Conservation (phyloP, 2,888 invertebrate species). For the Athalia cordata region DNA sequence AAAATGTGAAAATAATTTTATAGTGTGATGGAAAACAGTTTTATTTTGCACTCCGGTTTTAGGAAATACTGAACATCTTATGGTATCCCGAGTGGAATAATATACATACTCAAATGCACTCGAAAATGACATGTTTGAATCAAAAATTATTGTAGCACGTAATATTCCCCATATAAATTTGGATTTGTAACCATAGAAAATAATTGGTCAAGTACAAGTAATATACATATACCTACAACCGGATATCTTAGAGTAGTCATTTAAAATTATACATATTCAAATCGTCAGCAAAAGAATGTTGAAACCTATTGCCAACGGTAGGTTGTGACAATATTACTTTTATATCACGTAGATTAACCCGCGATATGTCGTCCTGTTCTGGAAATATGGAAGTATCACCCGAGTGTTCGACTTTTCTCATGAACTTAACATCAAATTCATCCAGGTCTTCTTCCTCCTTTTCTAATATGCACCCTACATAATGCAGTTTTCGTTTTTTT, state of each 20-base stretch:
- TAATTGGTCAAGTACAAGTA: too few relatives aligned
- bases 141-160: too few relatives aligned
- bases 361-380: slow-evolving; percentile 26
- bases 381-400: slow-evolving; percentile 23
- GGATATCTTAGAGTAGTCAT: not conserved
- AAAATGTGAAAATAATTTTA: too few relatives aligned
- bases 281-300: slow-evolving; percentile 21
- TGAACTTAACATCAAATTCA: slow-evolving; percentile 16
- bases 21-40: too few relatives aligned
- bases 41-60: too few relatives aligned
- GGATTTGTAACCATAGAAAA: too few relatives aligned
- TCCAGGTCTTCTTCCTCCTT: slow-evolving; percentile 25
- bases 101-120: too few relatives aligned
- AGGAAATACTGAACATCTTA: too few relatives aligned
- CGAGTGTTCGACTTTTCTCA: slow-evolving; percentile 7
- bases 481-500: slow-evolving; percentile 31
- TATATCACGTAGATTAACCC: slow-evolving; percentile 14
- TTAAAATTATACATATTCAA: slow-evolving; percentile 11
- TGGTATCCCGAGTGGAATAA: too few relatives aligned
- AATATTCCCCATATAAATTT: too few relatives aligned
- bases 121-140: too few relatives aligned
- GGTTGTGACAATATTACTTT: slow-evolving; percentile 1
- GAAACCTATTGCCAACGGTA: slow-evolving; percentile 25
- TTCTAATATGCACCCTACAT: slow-evolving; percentile 22
- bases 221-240: too few relatives aligned